Base-by-base conservation (phyloP, 2,113 vertebrate species). In the Gavia stellata region DNA sequence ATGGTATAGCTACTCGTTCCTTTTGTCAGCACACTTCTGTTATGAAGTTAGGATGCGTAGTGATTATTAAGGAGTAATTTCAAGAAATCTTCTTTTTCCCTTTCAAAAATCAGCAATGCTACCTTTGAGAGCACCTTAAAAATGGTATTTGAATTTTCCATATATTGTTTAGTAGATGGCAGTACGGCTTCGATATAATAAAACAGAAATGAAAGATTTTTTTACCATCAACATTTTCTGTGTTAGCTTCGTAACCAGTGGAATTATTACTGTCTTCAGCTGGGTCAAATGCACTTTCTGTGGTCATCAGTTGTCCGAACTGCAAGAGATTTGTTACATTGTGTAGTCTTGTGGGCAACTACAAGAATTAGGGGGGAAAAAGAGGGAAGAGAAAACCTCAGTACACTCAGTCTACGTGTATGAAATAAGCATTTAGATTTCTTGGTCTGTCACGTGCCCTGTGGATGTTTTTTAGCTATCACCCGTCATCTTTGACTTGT, bases 291-390 rank as follows among this genome's bases (percentile, higher is more conserved):
- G 90, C 14, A 50, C 85, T 91, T 53, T 93, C 94, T 26, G 68
- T 67, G 17, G 96, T 98, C 23, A 95, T 71, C 59, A 85, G 36
- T 3, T 96, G 81, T 86, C 97, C 97, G 23, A 70, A 86, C 72
- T 92, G 4, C 66, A 26, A 77, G 77, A 31, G 1, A 12, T 72
- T 49, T 34, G 70, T 83, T 61, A 59, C 17, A 23, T 2, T 63
- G 19, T 88, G 40, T 28, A 55, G 34, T 28, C 28, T 90, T 44
- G 82, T 91, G n/a, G 92, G 79, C 36, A 91, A n/a, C 97, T 97
- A 31, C 81, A 77, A 58, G 49, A 86, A 77, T 10, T 49, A 7
- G 2, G 6, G 18, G 25, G 29, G 17, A 49, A 15, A 84, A 24
- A 93, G 77, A 53, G 62, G 84, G 45, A 23, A 74, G 81, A 88